phyloP scores from a whole-genome alignment of 2,797 vertebrate species.

The Propithecus perrieri region DNA sequence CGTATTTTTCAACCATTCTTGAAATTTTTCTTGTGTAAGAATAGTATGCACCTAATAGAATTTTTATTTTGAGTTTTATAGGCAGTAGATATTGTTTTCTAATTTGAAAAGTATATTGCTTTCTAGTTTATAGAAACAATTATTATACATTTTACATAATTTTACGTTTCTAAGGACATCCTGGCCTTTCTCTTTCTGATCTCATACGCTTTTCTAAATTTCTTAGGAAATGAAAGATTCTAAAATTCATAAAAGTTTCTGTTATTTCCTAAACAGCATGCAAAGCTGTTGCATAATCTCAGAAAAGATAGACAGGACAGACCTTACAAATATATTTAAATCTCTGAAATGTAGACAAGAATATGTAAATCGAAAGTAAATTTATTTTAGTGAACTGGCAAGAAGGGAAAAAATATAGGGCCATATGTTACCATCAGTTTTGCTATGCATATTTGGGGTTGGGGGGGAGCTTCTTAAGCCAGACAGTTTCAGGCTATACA shows the following conservation, averaged over 20 bases:
- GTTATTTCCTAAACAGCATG: slow-evolving; percentile 74
- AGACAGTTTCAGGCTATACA: slow-evolving; percentile 77
- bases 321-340: slow-evolving; percentile 80
- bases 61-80: slow-evolving; percentile 49
- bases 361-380: slow-evolving; percentile 81
- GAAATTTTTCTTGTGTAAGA: background rate
- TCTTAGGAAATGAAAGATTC: slow-evolving; percentile 76
- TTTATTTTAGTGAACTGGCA: slow-evolving; percentile 82
- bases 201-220: slow-evolving; percentile 64
- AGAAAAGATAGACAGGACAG: slow-evolving; percentile 79
- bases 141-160: slow-evolving; percentile 47
- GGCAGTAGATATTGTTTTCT: slow-evolving; percentile 11
- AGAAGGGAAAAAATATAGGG: slow-evolving; percentile 80
- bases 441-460: slow-evolving; percentile 76
- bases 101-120: slow-evolving; percentile 25
- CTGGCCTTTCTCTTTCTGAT: slow-evolving; percentile 62
- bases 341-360: slow-evolving; percentile 81
- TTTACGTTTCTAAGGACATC: slow-evolving; percentile 58
- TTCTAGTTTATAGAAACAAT: slow-evolving; percentile 45
- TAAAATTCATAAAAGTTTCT: slow-evolving; percentile 72
- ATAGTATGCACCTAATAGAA: background rate
- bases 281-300: slow-evolving; percentile 79
- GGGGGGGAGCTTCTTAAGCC: slow-evolving; percentile 58
- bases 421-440: slow-evolving; percentile 82
- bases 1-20: background rate